Base-by-base conservation (phyloP, 2,797 vertebrate species). In the Pseudochirops cupreus region DNA sequence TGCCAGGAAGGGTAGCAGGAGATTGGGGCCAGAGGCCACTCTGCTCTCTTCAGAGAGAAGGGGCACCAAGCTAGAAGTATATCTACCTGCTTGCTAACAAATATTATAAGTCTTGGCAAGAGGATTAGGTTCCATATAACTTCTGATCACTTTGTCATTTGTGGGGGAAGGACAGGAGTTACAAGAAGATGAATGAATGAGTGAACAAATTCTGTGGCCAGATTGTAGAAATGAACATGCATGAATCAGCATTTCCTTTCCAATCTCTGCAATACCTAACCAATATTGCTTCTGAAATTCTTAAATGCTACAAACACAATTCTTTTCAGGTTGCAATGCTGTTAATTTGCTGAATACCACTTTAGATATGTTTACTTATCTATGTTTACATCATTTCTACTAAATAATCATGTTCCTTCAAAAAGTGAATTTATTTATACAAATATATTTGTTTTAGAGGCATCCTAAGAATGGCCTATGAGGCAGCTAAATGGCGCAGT, bases 291-390 rank as follows among this genome's bases (percentile, higher is more conserved):
- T 94, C 90, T 55, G 82, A 87, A 12, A 46, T 21, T 94, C 58
- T 92, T 93, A 53, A 95, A 93, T 93, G 82, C 26, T 57, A 57
- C 9, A 0, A 0, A 93, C 4, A 10, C 0, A 12, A 53, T 29
- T 50, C 91, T 91, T 91, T 82, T 94, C 93, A 14, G 0, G 18
- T 33, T 21, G n/a, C 62, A 87, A 96, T 92, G 90, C 90, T 90
- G 31, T 82, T 92, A 89, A 93, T 93, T 93, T 93, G 93, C 28
- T 92, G 57, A 96, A 87, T 56, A 94, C 54, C 90, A 92, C 92
- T 93, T 93, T 54, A 95, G 95, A 95, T 39, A 53, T 67, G 14
- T 39, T 39, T 74, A 74, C n/a, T 74, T 74, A 74, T 74, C 91
- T 33, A 5, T 56, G 57, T 33, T 33, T 90, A 46, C 29, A 82